Evolutionary conservation across 2,113 vertebrate species (phyloP), one percentile per base, ranked within the genome.

Genomic region (Ceyx margarethae): DNA sequence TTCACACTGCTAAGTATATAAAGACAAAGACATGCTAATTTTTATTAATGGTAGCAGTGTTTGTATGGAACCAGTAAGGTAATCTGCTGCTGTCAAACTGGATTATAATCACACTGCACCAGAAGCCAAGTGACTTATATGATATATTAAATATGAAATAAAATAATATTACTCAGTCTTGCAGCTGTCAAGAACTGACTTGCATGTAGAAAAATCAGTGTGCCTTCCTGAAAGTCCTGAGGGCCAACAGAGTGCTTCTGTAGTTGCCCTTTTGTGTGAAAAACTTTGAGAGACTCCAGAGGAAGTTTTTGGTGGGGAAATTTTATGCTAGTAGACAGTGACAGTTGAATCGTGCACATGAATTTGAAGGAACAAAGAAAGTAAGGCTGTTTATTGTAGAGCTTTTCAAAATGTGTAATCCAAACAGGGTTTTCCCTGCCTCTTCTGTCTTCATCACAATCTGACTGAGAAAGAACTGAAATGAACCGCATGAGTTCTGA

Each of bases 51-150:
- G 4, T 58, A 58, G 9, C 29, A 18, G 18, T 62, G 45, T 75
- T 65, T 54, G 29, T 42, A 3, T 58, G 20, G 54, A 42, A 65
- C 7, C 19, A 60, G 11, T n/a, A 15, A 64, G 6, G 25, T 17
- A 26, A 18, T 42, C 50, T 51, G 7, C 17, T 46, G 33, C 40
- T 0, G 1, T 72, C 23, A 5, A 0, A 0, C 12, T 77, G 19
- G 56, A 9, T 61, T 60, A 18, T 28, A 45, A 50, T 61, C 29
- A 29, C 19, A 9, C 19, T 57, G 23, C 46, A 58, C 17, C 54
- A 68, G 19, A 75, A 45, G 6, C 11, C 68, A 48, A 19, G 13
- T 83, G 45, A 43, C 12, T 65, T 54, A 26, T 74, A n/a, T 35
- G 37, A 3, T 67, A 4, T 67, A 28, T 62, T 43, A 35, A 62